Evolutionary conservation across 2,797 vertebrate species (phyloP).

Genomic region (Pteronotus mesoamericanus): DNA sequence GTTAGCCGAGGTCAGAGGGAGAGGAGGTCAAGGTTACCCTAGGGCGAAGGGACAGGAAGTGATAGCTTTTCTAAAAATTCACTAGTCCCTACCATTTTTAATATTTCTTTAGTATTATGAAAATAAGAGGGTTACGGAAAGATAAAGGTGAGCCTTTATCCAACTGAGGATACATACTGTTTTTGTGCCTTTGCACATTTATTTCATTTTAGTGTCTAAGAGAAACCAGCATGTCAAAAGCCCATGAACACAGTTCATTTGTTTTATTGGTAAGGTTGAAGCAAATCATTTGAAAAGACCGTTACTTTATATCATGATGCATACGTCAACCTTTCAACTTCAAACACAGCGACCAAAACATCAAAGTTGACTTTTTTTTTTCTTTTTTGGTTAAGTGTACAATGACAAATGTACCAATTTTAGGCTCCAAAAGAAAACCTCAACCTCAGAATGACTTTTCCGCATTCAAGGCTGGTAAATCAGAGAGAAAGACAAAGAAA

Average conservation of each 20-base stretch:
- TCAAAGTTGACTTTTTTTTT: slow-evolving; percentile 68
- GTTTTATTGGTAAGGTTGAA: slow-evolving; percentile 77
- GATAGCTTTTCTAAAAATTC: slow-evolving; percentile 70
- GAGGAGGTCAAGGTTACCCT: slow-evolving; percentile 64
- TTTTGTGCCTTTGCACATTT: slow-evolving; percentile 75
- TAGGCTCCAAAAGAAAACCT: slow-evolving; percentile 71
- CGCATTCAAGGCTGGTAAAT: slow-evolving; percentile 60
- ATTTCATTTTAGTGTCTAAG: slow-evolving; percentile 77
- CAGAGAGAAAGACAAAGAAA: slow-evolving; percentile 48
- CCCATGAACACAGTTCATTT: slow-evolving; percentile 75
- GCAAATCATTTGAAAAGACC: slow-evolving; percentile 73
- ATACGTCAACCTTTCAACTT: slow-evolving; percentile 76
- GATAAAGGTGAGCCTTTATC: slow-evolving; percentile 75
- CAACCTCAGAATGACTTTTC: slow-evolving; percentile 55
- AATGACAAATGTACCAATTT: slow-evolving; percentile 75
- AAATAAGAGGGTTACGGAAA: slow-evolving; percentile 76
- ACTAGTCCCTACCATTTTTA: slow-evolving; percentile 71
- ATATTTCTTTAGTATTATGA: slow-evolving; percentile 77
- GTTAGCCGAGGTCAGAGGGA: slow-evolving; percentile 56
- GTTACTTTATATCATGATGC: slow-evolving; percentile 72
- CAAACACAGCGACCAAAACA: slow-evolving; percentile 70
- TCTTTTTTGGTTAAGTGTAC: slow-evolving; percentile 70
- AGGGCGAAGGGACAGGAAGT: slow-evolving; percentile 49
- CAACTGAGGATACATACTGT: slow-evolving; percentile 73
- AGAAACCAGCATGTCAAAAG: slow-evolving; percentile 71